These are phyloP conservation scores for Lepus timidus DNA, from an alignment of 2,113 vertebrate genomes.

Conservation along the genomic window DNA sequence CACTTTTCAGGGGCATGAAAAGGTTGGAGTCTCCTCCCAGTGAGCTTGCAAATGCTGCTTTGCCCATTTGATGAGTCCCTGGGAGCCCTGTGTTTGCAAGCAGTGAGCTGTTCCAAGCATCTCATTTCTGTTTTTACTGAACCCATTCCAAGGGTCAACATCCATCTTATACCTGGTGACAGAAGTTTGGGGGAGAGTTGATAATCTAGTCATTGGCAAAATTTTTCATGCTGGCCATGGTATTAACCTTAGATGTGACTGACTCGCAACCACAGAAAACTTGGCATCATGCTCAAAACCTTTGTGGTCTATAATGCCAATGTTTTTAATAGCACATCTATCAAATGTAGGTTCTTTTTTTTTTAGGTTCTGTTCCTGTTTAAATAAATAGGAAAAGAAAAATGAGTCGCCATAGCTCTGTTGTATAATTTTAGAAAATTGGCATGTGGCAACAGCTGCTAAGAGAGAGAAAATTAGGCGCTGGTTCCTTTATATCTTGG, in stretches of 20 bases:
- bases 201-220: slow-evolving; percentile 68
- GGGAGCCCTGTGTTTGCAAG: slow-evolving; percentile 38
- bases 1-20: background rate
- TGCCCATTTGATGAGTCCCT: slow-evolving; percentile 18
- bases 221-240: slow-evolving; percentile 17
- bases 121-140: slow-evolving; percentile 74
- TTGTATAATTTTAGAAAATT: slow-evolving; percentile 65
- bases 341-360: background rate
- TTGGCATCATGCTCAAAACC: background rate
- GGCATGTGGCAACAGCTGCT: background rate
- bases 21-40: background rate
- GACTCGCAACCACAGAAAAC: slow-evolving; percentile 42
- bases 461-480: slow-evolving; percentile 50
- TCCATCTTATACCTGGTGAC: slow-evolving; percentile 68
- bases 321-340: slow-evolving; percentile 64
- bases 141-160: slow-evolving; percentile 65
- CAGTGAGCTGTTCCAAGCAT: slow-evolving; percentile 61
- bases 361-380: slow-evolving; percentile 47
- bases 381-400: slow-evolving; percentile 62
- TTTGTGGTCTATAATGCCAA: slow-evolving; percentile 47
- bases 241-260: slow-evolving; percentile 65
- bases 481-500: background rate
- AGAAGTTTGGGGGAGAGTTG: slow-evolving; percentile 24
- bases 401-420: slow-evolving; percentile 8
- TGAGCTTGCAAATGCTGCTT: background rate